phyloP scores from a whole-genome alignment of 2,113 vertebrate species.

The Piprites chloris region DNA sequence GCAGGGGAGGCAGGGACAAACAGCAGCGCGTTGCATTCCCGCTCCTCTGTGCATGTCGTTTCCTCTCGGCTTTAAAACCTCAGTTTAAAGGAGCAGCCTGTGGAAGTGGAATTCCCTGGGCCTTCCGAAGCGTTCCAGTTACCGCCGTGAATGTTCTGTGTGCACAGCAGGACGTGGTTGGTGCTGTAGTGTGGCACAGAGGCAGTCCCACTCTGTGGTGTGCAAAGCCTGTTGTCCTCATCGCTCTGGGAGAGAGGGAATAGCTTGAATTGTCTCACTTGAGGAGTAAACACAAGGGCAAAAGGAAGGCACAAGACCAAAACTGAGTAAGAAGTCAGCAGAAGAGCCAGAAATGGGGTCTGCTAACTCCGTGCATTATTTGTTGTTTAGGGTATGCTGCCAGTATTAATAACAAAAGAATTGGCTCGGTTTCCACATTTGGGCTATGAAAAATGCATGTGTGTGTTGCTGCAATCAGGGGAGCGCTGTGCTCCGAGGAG shows the following conservation, averaged over 20 bases:
- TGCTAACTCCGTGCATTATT: background rate
- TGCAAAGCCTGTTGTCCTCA: background rate
- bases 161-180: fast-evolving
- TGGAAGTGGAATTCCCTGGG: background rate
- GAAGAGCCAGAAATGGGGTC: background rate
- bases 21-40: fast-evolving
- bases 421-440: background rate
- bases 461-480: background rate
- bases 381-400: conserved; percentile 9
- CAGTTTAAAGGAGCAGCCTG: background rate
- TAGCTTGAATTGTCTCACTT: background rate
- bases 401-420: conserved; percentile 39
- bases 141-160: fast-evolving
- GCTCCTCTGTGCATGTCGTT: fast-evolving
- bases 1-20: background rate
- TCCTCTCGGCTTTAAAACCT: background rate
- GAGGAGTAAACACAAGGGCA: background rate
- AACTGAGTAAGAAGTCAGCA: background rate
- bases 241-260: fast-evolving
- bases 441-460: conserved; percentile 33
- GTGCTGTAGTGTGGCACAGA: fast-evolving
- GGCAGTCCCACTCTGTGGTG: fast-evolving
- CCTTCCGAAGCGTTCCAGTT: fast-evolving
- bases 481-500: background rate
- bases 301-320: background rate